Evolutionary conservation across 2,888 invertebrate genomes (phyloP).

Genomic region (Aphrophora alni): DNA sequence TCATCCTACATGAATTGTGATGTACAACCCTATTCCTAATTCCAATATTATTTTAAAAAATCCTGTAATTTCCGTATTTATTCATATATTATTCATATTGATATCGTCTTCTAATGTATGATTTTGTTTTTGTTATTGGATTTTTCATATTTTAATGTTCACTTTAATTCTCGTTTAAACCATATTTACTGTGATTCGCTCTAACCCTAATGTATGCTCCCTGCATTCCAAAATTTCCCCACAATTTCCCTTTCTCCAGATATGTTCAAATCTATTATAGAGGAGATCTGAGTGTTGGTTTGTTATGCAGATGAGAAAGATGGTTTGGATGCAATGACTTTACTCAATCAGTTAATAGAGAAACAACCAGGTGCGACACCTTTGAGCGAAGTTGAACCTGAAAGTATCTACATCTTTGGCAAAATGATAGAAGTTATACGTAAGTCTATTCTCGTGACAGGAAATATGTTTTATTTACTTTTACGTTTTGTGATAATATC

Average conservation of each 20-base stretch:
- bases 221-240: not conserved
- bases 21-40: no score
- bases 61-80: no score
- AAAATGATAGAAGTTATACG: slow-evolving; percentile 79
- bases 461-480: slow-evolving; percentile 13
- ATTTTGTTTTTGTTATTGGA: no score
- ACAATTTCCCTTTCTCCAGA: not conserved
- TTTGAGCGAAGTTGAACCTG: slow-evolving; percentile 76
- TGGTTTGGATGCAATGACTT: slow-evolving; percentile 60
- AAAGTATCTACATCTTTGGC: slow-evolving; percentile 83
- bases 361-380: slow-evolving; percentile 82
- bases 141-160: no score
- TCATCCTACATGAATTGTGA: no score
- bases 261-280: not conserved
- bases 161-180: no score
- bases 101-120: no score
- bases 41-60: no score
- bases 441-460: slow-evolving; percentile 56
- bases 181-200: no score
- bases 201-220: no score
- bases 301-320: slow-evolving; percentile 56
- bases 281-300: not conserved
- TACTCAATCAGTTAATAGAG: slow-evolving; percentile 74
- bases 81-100: no score
- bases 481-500: not conserved